These are phyloP conservation scores for Phoxinus dragarum DNA, from an alignment of 2,797 vertebrate species.

Conservation along the genomic window DNA sequence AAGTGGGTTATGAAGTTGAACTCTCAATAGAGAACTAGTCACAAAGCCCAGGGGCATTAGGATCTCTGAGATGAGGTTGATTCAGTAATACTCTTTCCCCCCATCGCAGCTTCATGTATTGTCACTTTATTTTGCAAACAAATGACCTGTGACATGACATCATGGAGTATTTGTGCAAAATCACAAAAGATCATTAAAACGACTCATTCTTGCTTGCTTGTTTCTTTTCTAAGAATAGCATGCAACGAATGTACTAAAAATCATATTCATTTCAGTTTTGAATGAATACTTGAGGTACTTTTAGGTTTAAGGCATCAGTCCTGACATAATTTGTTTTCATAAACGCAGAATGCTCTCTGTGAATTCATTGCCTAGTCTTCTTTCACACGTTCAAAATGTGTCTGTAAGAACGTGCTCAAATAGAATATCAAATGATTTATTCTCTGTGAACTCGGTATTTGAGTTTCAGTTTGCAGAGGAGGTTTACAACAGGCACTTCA, in stretches of 20 bases:
- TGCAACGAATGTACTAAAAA: background rate
- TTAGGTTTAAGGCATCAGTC: background rate
- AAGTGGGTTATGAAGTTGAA: conserved; percentile 35
- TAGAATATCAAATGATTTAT: conserved; percentile 11
- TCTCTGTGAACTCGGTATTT: conserved; percentile 8
- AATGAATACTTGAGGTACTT: background rate
- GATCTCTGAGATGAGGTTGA: conserved; percentile 11
- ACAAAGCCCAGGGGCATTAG: conserved; percentile 4
- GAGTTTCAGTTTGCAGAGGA: background rate
- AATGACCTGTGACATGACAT: background rate
- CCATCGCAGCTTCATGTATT: conserved; percentile 16
- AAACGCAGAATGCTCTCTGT: background rate
- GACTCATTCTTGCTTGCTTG: background rate
- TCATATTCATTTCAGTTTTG: background rate
- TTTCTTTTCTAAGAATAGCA: conserved; percentile 2
- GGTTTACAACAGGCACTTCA: background rate
- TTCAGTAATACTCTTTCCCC: background rate
- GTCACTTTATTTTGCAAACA: background rate
- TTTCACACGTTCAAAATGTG: background rate
- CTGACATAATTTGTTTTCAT: background rate
- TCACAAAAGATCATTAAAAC: background rate
- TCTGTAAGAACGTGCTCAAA: conserved; percentile 4
- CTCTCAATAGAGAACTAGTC: conserved; percentile 27
- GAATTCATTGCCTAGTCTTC: background rate
- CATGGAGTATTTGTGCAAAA: conserved; percentile 2